A percentile compares a stretch with the other conserved stretches of the same genome.
phyloP scores from a whole-genome alignment of 2,113 vertebrate genomes.

The Orientallactaga bullata region DNA sequence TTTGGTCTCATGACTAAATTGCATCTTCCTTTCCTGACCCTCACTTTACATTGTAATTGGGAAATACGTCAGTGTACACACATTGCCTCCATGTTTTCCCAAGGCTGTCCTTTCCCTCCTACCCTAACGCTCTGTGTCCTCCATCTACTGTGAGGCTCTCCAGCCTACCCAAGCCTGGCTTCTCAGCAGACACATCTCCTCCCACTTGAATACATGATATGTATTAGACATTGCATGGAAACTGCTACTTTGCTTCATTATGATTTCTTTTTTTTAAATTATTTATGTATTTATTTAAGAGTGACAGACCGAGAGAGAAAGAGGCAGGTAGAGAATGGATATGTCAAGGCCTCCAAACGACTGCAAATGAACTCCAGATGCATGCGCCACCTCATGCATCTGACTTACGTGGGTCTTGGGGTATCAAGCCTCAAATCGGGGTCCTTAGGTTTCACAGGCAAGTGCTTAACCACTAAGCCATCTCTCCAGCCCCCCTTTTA shows the following conservation, averaged over 20 bases:
- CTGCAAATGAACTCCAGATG: too few relatives aligned
- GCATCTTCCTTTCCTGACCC: not conserved
- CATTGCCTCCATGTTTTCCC: not conserved
- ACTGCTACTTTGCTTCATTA: not conserved
- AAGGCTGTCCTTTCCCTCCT: not conserved
- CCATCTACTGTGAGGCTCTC: not conserved
- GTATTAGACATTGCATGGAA: not conserved
- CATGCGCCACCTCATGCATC: too few relatives aligned
- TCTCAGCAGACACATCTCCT: not conserved
- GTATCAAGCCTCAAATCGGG: too few relatives aligned
- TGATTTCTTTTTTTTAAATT: too few relatives aligned
- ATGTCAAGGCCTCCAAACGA: too few relatives aligned
- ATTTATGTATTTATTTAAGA: too few relatives aligned
- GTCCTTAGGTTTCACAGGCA: too few relatives aligned
- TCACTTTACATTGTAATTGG: not conserved
- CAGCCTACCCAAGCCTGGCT: not conserved
- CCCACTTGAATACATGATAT: not conserved
- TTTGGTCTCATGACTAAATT: not conserved
- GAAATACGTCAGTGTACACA: not conserved
- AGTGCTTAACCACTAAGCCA: too few relatives aligned
- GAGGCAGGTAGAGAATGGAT: too few relatives aligned
- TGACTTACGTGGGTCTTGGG: too few relatives aligned
- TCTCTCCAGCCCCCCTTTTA: too few relatives aligned
- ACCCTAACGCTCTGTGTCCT: not conserved
- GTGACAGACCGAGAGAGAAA: too few relatives aligned